Conservation (phyloP, 1,140 invertebrate genomes). For the Leptopilina boulardi region DNA sequence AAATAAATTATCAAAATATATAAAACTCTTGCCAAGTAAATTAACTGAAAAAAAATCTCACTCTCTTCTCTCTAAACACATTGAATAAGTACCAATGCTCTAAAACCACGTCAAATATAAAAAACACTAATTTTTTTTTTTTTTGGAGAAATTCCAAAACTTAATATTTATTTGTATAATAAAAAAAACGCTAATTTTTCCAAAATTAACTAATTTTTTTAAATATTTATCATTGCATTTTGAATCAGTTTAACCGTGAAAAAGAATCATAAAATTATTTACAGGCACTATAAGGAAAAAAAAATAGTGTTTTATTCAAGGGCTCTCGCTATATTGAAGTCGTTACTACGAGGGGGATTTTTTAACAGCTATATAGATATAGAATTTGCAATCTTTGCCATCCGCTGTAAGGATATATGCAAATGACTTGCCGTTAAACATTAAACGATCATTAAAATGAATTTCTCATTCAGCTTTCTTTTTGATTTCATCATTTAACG, state of each 20-base stretch:
- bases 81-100: neutral
- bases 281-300: neutral
- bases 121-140: no score
- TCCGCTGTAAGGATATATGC: constrained; percentile 25
- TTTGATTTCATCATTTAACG: neutral
- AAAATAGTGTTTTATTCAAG: neutral
- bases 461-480: neutral
- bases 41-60: neutral
- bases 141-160: no score
- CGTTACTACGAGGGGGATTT: neutral
- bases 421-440: constrained; percentile 14
- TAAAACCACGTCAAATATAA: neutral
- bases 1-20: neutral
- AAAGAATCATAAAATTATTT: neutral
- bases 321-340: neutral
- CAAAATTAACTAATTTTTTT: no score
- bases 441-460: constrained; percentile 4
- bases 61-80: neutral
- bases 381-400: constrained; percentile 6
- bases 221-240: no score
- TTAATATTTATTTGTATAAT: no score
- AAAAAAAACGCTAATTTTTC: no score
- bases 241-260: no score
- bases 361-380: neutral
- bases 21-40: neutral